Conservation (phyloP, 2,113 vertebrate genomes). For the Oreochromis spilurus region DNA sequence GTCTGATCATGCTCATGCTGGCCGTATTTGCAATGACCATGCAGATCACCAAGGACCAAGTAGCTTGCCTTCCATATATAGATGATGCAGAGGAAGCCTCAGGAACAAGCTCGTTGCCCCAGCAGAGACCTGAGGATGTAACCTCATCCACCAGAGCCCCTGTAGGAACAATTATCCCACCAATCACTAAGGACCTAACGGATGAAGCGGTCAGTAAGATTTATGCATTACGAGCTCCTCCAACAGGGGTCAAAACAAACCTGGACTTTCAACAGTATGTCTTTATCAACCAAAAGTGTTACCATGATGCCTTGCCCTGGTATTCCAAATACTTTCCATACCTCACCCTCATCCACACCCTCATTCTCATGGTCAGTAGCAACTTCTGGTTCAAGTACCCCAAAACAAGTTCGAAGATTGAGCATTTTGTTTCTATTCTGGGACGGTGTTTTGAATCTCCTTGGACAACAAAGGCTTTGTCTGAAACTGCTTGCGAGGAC, state of each 20-base stretch:
- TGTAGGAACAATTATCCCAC: conserved; percentile 11
- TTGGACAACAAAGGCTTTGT: conserved; percentile 96
- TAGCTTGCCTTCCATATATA: conserved; percentile 89
- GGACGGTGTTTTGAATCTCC: conserved; percentile 96
- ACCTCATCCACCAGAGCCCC: neutral
- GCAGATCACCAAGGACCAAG: conserved; percentile 98
- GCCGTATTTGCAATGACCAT: conserved; percentile 97
- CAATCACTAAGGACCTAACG: conserved; percentile 49
- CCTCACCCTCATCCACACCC: conserved; percentile 92
- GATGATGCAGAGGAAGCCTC: conserved; percentile 53
- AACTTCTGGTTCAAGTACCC: conserved; percentile 99
- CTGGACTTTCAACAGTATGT: conserved; percentile 96
- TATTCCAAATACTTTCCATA: conserved; percentile 98
- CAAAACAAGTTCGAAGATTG: conserved; percentile 97
- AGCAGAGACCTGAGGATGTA: neutral
- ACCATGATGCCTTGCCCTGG: conserved; percentile 95
- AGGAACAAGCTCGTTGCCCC: neutral
- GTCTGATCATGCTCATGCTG: conserved; percentile 95
- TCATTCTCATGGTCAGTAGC: conserved; percentile 97
- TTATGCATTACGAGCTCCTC: conserved; percentile 59
- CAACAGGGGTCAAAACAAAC: conserved; percentile 85
- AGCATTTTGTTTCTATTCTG: conserved; percentile 96
- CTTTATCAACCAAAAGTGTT: conserved; percentile 98
- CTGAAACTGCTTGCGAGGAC: conserved; percentile 94
- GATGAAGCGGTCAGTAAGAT: conserved; percentile 35